Conservation (phyloP, 1,140 invertebrate species). For the Yoshiicerus persimilis region DNA sequence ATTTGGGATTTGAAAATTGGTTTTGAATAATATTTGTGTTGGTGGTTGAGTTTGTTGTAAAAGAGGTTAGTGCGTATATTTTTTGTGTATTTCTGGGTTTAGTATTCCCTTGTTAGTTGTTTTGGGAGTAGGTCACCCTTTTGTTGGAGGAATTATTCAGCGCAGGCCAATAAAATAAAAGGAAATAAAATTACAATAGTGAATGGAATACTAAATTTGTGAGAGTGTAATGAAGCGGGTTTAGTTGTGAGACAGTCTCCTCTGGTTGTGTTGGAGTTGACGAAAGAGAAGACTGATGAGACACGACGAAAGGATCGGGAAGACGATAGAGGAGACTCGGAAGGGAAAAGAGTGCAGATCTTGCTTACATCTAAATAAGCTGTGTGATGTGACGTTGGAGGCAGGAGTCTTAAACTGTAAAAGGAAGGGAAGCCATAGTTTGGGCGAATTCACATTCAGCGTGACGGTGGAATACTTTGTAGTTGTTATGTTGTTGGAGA, state of each 20-base stretch:
- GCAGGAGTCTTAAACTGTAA: not conserved
- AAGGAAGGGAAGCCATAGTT: not conserved
- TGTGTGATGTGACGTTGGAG: not conserved
- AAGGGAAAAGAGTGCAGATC: not conserved
- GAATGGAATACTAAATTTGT: not conserved
- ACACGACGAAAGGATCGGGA: not conserved
- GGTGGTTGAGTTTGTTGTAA: no score
- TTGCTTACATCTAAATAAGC: slow-evolving; percentile 20
- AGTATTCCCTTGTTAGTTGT: not conserved
- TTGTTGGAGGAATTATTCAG: not conserved
- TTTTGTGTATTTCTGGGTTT: not conserved
- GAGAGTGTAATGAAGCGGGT: not conserved
- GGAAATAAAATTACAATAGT: not conserved
- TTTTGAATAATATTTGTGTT: no score
- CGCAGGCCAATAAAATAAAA: not conserved
- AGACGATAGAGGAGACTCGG: not conserved
- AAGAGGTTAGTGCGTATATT: no score
- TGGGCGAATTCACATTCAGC: not conserved
- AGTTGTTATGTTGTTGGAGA: not conserved
- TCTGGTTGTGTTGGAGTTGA: not conserved
- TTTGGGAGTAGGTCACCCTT: not conserved
- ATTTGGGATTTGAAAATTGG: no score
- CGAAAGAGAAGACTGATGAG: not conserved
- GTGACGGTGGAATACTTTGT: not conserved
- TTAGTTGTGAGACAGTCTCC: not conserved